phyloP scores from a whole-genome alignment of 2,113 vertebrate species.

The Podarcis cretensis region DNA sequence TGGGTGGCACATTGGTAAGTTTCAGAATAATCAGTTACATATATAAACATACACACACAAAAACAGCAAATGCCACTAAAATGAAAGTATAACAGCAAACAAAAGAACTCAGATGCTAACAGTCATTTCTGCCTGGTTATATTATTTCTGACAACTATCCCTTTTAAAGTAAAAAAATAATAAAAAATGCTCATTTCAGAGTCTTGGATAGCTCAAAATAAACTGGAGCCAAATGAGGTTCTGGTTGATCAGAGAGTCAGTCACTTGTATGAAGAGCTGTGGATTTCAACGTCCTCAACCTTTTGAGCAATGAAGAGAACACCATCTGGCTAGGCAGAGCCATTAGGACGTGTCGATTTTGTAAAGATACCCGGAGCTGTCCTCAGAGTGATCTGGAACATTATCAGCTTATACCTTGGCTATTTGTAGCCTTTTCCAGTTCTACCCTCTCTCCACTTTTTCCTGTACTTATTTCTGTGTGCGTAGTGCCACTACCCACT shows the following conservation, averaged over 20 bases:
- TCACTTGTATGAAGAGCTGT: background rate
- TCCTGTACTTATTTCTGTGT: background rate
- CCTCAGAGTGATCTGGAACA: rapidly evolving
- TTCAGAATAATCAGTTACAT: background rate
- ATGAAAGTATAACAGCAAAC: constrained; percentile 6
- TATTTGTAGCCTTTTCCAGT: background rate
- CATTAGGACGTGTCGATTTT: background rate
- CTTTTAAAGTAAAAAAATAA: constrained; percentile 7
- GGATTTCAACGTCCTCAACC: constrained; percentile 8
- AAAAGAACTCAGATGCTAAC: constrained; percentile 23
- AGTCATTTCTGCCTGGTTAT: constrained; percentile 42
- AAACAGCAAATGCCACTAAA: constrained; percentile 5
- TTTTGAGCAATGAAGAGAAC: background rate
- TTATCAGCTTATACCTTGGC: background rate
- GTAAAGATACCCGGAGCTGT: background rate
- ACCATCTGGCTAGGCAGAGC: background rate
- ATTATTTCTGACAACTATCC: background rate
- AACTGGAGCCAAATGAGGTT: constrained; percentile 32
- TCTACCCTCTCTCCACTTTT: background rate
- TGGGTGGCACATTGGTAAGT: background rate
- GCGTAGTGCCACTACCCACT: background rate
- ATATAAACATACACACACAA: background rate
- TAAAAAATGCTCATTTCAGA: constrained; percentile 34
- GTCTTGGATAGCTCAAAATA: constrained; percentile 14
- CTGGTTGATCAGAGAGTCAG: background rate